These are phyloP conservation scores for Macrotrachela quadricornifera DNA, from an alignment of 1,140 invertebrate genomes.

Conservation along the genomic window DNA sequence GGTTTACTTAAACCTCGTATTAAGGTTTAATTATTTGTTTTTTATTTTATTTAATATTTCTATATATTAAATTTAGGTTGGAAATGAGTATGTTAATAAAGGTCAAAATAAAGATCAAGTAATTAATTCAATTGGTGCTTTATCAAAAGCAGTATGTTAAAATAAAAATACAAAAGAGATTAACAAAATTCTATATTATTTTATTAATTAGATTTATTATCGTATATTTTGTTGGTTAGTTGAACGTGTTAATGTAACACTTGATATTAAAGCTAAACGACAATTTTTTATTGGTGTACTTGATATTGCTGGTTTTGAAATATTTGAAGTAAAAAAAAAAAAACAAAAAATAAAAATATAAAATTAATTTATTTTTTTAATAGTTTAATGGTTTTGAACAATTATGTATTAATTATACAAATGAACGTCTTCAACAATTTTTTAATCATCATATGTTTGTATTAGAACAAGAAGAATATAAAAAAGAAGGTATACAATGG, in stretches of 20 bases:
- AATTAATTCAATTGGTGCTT: constrained; percentile 73
- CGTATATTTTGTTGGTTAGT: constrained; percentile 89
- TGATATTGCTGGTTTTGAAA: constrained; percentile 99
- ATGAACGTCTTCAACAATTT: constrained; percentile 98
- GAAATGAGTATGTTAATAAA: constrained; percentile 87
- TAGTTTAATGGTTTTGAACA: constrained; percentile 92
- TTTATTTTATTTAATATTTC: background rate
- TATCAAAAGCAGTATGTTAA: constrained; percentile 52
- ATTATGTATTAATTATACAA: constrained; percentile 99
- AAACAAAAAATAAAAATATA: too few relatives aligned
- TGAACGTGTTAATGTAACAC: constrained; percentile 90
- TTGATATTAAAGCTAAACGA: constrained; percentile 90
- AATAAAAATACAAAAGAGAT: too few relatives aligned
- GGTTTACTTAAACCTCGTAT: constrained; percentile 39
- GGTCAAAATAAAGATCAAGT: constrained; percentile 89
- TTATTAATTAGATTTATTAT: constrained; percentile 57
- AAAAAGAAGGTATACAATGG: constrained; percentile 91
- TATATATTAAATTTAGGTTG: constrained; percentile 13
- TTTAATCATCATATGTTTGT: constrained; percentile 99
- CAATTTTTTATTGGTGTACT: constrained; percentile 96
- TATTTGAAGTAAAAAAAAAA: constrained; percentile 72
- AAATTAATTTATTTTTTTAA: too few relatives aligned
- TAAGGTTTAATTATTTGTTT: constrained; percentile 28
- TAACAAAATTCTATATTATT: too few relatives aligned
- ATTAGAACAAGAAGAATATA: constrained; percentile 97